Evolutionary conservation across 2,113 vertebrate species (phyloP).

Genomic region (Pteropus alecto): DNA sequence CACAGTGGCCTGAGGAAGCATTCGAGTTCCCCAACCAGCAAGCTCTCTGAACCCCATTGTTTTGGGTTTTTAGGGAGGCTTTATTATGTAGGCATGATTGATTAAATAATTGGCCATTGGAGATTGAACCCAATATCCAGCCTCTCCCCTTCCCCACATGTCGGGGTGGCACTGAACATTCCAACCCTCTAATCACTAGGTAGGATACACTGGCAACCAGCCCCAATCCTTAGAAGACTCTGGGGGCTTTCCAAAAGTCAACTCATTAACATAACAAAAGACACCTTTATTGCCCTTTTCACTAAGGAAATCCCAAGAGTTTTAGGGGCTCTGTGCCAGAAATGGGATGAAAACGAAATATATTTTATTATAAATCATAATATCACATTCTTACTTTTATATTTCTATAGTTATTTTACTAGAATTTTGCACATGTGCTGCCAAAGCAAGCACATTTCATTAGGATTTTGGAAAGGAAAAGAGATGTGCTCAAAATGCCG

Average conservation of each 20-base stretch:
- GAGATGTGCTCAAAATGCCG: background rate
- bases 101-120: background rate
- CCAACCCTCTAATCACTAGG: background rate
- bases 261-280: background rate
- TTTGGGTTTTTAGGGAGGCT: background rate
- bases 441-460: background rate
- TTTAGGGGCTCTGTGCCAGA: background rate
- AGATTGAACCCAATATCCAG: background rate
- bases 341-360: background rate
- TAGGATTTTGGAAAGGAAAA: conserved; percentile 32
- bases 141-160: background rate
- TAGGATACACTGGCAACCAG: background rate
- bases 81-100: background rate
- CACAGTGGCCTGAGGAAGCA: background rate
- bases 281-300: background rate
- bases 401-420: conserved; percentile 26
- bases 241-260: background rate
- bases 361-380: background rate
- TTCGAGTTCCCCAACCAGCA: background rate
- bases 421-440: background rate
- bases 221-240: background rate
- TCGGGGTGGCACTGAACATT: background rate
- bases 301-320: background rate
- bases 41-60: background rate
- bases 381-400: background rate